Evolutionary conservation across 2,888 invertebrate genomes (phyloP).

Genomic region (Rhorus exstirpatorius): DNA sequence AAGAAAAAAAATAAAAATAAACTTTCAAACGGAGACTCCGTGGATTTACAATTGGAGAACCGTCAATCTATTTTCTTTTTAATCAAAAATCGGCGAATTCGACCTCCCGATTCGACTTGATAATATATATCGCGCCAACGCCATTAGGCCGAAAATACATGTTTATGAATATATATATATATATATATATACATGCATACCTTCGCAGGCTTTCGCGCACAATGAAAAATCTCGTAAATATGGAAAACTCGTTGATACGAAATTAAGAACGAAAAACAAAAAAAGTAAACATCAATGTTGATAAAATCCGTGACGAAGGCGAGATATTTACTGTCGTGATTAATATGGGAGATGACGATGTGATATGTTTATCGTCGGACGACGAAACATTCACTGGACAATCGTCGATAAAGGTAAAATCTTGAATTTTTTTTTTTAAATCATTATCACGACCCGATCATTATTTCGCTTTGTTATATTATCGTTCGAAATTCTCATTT

Average conservation of each 20-base stretch:
- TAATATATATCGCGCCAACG: conserved; percentile 26
- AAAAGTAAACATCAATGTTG: not conserved
- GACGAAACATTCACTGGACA: conserved; percentile 70
- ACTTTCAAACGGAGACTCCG: not conserved
- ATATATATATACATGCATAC: too few relatives aligned
- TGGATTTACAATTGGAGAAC: not conserved
- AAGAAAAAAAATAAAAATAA: not conserved
- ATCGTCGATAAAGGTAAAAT: conserved; percentile 70
- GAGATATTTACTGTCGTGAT: conserved; percentile 2
- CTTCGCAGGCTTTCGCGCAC: not conserved
- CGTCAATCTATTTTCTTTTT: not conserved
- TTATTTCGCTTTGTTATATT: not conserved
- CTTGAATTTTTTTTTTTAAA: conserved; percentile 10
- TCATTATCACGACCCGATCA: conserved; percentile 16
- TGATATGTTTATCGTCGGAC: conserved; percentile 78
- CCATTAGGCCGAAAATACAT: conserved; percentile 12
- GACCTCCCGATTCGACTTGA: conserved; percentile 2
- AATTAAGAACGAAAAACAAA: not conserved
- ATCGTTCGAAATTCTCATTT: not conserved
- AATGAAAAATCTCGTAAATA: conserved; percentile 9
- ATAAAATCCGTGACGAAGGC: not conserved
- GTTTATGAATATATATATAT: not conserved
- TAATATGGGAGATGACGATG: conserved; percentile 68
- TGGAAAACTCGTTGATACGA: not conserved
- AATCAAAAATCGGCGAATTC: not conserved